Percentiles rank a stretch among this genome's conserved stretches.
Evolutionary conservation across 2,113 vertebrate genomes (phyloP).

Genomic region (Hypocryptadius cinnamomeus): DNA sequence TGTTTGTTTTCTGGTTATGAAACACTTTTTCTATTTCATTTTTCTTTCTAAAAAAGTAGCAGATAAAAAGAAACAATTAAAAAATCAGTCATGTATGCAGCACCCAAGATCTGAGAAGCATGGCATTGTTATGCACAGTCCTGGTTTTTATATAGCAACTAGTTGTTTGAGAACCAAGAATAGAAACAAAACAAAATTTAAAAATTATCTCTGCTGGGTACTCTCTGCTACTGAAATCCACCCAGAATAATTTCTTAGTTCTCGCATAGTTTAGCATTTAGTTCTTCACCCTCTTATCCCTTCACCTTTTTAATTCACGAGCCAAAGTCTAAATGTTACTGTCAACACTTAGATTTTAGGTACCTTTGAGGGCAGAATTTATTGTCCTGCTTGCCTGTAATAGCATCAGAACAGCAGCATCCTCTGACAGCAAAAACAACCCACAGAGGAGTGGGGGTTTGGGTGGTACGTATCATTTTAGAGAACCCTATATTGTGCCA

Average conservation of each 20-base stretch:
- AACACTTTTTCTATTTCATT: neutral
- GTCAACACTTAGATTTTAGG: neutral
- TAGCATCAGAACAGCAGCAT: neutral
- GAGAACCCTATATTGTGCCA: neutral
- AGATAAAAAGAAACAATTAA: neutral
- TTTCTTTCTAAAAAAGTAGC: neutral
- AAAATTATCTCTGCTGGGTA: neutral
- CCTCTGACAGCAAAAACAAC: neutral
- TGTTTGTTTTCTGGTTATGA: neutral
- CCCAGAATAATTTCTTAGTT: neutral
- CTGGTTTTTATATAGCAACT: neutral
- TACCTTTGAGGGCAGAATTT: neutral
- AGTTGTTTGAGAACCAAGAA: neutral
- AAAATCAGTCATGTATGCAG: neutral
- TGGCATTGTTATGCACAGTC: neutral
- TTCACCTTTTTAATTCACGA: neutral
- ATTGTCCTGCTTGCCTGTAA: neutral
- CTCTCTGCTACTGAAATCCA: neutral
- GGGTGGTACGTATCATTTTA: rapidly evolving
- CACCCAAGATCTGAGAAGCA: neutral
- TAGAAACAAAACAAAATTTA: neutral
- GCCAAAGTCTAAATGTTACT: neutral
- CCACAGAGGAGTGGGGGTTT: neutral
- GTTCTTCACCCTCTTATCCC: neutral
- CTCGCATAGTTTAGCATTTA: neutral